Conservation (phyloP, 2,888 invertebrate genomes). For the Trichopoda pennipes region DNA sequence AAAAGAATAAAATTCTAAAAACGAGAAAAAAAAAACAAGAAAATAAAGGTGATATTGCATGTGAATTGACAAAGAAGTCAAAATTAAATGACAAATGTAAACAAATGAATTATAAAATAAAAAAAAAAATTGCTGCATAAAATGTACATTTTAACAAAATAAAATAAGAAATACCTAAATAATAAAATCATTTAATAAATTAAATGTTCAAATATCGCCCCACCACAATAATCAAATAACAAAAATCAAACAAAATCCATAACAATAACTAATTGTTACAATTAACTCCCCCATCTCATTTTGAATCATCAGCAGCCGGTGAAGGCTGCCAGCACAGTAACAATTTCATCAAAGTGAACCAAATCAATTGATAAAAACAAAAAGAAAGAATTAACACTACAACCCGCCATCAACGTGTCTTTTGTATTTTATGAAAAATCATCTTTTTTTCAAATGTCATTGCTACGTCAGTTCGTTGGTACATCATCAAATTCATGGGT, state of each 20-base stretch:
- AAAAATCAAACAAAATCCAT: not conserved
- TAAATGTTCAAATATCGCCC: not conserved
- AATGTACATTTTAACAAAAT: not conserved
- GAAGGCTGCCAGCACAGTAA: not conserved
- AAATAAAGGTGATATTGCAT: too few species aligned
- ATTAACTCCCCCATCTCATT: constrained; percentile 18
- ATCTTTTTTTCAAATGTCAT: constrained; percentile 77
- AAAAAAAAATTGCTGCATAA: not conserved
- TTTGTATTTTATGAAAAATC: constrained; percentile 51
- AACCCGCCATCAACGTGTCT: not conserved
- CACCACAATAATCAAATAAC: not conserved
- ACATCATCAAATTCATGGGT: constrained; percentile 79
- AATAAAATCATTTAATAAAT: not conserved
- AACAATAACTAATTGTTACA: constrained; percentile 15
- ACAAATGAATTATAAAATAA: not conserved
- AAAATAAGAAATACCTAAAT: not conserved
- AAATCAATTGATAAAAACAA: not conserved
- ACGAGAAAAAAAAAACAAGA: too few species aligned
- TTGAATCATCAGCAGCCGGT: constrained; percentile 1
- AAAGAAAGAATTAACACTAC: not conserved
- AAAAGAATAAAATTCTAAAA: too few species aligned
- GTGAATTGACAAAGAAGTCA: too few species aligned
- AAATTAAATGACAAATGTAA: not conserved
- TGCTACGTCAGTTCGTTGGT: constrained; percentile 79
- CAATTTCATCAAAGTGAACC: not conserved